These are phyloP conservation scores for Molothrus aeneus DNA, from an alignment of 2,797 vertebrate species.

Conservation along the genomic window DNA sequence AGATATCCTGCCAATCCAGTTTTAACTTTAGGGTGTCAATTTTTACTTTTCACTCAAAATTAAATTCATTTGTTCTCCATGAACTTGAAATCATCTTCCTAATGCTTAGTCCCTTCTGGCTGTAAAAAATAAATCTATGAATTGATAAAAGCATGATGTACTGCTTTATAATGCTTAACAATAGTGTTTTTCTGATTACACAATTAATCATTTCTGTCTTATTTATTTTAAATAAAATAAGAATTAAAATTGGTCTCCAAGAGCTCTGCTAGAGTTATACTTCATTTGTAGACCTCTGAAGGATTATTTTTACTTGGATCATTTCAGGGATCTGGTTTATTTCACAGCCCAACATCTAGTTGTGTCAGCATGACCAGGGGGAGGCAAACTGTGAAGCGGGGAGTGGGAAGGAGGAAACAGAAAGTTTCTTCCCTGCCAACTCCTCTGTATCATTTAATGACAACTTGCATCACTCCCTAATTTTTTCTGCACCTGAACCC, in stretches of 20 bases:
- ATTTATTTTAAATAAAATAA: conserved; percentile 46
- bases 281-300: neutral
- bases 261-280: neutral
- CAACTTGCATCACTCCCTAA: neutral
- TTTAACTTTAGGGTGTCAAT: conserved; percentile 30
- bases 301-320: conserved; percentile 22
- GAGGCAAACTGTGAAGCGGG: conserved; percentile 38
- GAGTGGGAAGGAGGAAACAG: conserved; percentile 42
- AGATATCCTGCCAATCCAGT: conserved; percentile 22
- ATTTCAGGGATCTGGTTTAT: conserved; percentile 24
- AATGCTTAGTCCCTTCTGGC: neutral
- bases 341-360: conserved; percentile 17
- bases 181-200: neutral
- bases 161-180: neutral
- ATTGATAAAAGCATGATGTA: neutral
- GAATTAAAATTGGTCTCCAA: neutral
- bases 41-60: conserved; percentile 43
- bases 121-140: neutral
- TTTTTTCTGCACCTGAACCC: neutral
- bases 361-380: conserved; percentile 9
- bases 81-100: conserved; percentile 31
- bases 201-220: neutral
- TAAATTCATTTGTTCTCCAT: conserved; percentile 11
- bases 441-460: conserved; percentile 21
- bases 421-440: conserved; percentile 7